A percentile compares a stretch with the other conserved stretches of the same genome.
These are phyloP conservation scores for Diploptera punctata DNA, from an alignment of 2,888 invertebrate species.

Conservation along the genomic window DNA sequence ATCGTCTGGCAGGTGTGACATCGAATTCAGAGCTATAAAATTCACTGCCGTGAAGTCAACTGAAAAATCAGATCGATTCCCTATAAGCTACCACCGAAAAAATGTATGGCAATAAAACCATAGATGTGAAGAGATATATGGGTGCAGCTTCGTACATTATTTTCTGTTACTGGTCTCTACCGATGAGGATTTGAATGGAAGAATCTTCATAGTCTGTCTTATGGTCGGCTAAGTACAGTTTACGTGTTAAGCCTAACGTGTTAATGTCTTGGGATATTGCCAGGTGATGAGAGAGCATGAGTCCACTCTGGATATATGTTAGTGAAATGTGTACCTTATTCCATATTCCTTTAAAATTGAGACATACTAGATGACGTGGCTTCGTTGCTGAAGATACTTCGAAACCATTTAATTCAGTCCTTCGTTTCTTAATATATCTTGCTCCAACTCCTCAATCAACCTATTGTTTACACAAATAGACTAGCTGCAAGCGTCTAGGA, in stretches of 20 bases:
- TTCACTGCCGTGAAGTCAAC: not conserved
- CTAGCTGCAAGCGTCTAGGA: not conserved
- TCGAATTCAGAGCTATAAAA: not conserved
- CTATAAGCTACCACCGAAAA: not conserved
- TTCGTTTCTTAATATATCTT: not conserved
- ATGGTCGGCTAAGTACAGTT: slow-evolving; percentile 6
- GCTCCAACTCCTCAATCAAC: not conserved
- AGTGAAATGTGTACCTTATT: not conserved
- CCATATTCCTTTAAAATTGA: not conserved
- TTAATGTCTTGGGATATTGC: not conserved
- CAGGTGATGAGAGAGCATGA: not conserved
- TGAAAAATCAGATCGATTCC: not conserved
- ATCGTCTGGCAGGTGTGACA: not conserved
- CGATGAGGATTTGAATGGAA: slow-evolving; percentile 5
- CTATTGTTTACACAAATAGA: not conserved
- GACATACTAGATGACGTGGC: not conserved
- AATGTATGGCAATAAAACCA: not conserved
- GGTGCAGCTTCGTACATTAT: not conserved
- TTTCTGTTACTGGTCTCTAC: slow-evolving; percentile 10
- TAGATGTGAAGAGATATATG: not conserved
- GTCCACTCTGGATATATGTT: not conserved
- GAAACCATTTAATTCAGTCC: not conserved
- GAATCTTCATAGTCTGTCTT: not conserved
- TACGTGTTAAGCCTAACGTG: not conserved
- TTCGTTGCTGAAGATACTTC: not conserved